Evolutionary conservation across 2,888 invertebrate species (phyloP), one percentile per base, ranked within the genome.

Genomic region (Drosophila neutralis): DNA sequence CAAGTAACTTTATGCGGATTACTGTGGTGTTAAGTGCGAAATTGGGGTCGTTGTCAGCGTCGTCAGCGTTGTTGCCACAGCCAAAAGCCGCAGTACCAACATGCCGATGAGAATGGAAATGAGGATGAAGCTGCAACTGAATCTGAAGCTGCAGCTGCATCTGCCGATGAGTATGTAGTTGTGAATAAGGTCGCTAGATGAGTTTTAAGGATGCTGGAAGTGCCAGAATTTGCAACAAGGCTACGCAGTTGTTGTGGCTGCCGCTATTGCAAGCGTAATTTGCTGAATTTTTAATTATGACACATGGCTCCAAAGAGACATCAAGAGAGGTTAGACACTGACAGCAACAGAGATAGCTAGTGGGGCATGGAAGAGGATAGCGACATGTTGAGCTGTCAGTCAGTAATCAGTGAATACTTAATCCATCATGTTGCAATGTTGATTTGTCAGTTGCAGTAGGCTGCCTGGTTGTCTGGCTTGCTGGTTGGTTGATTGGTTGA

Each of bases 231-330:
- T 58, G 51, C 49, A 60, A 74, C 42, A 63, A 48, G 69, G 45
- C 64, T 42, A 35, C 35, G 31, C 18, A 21, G 56, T 51, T 33
- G 51, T 58, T 29, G 63, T 63, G 56, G 35, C 49, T 58, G 67
- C 33, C 49, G 36, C 68, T 21, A 31, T 62, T 73, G 67, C 85
- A 81, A 82, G 68, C 83, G 78, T 82, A 83, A 83, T 87, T 80
- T 82, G 73, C 69, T 82, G 80, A 84, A 87, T 87, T 87, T 87
- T 87, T 84, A 87, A 87, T 84, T 84, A 82, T 78, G 75, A 69
- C 72, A 78, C 75, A 71, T 63, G 61, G 58, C 61, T 61, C 57
- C 66, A 71, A 49, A 40, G 58, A 31, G 27, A 18, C 71, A 24
- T 35, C 21, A 5, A 33, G 8, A 56, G 38, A 33, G 57, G 38